A percentile compares a stretch with the other conserved stretches of the same genome.
Evolutionary conservation across 1,140 invertebrate species (phyloP).

Genomic region (Leptopilina clavipes): DNA sequence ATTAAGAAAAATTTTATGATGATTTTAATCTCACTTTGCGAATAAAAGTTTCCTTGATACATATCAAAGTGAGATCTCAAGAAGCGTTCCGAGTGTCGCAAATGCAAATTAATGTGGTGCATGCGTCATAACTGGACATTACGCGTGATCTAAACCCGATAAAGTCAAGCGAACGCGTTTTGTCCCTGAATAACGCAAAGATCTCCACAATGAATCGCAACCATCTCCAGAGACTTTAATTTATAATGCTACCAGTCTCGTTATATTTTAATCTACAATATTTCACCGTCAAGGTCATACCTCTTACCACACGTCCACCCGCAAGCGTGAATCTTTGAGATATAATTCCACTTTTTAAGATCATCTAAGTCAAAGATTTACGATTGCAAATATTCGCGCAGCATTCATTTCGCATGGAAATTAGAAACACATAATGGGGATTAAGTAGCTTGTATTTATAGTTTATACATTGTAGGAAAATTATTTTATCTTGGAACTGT

Average conservation of each 20-base stretch:
- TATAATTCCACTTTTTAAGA: conserved; percentile 17
- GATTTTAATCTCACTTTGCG: no score
- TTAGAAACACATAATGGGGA: neutral
- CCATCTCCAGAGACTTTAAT: conserved; percentile 49
- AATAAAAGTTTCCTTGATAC: no score
- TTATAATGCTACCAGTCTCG: conserved; percentile 55
- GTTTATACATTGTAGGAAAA: no score
- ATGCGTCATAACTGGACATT: conserved; percentile 60
- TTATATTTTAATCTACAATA: conserved; percentile 58
- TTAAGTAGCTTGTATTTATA: no score
- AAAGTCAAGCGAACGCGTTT: conserved; percentile 56
- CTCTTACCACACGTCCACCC: conserved; percentile 9
- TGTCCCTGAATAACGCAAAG: conserved; percentile 34
- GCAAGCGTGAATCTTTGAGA: neutral
- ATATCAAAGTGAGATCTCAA: conserved; percentile 54
- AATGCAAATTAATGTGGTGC: conserved; percentile 64
- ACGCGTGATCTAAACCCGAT: conserved; percentile 63
- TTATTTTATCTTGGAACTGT: no score
- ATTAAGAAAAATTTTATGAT: no score
- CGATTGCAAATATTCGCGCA: no score
- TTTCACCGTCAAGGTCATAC: conserved; percentile 35
- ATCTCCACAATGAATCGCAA: conserved; percentile 50
- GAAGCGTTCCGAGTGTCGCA: conserved; percentile 49
- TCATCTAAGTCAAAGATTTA: conserved; percentile 1
- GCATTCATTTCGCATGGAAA: neutral